Conservation (phyloP, 2,888 invertebrate species). For the Mesoligia furuncula region DNA sequence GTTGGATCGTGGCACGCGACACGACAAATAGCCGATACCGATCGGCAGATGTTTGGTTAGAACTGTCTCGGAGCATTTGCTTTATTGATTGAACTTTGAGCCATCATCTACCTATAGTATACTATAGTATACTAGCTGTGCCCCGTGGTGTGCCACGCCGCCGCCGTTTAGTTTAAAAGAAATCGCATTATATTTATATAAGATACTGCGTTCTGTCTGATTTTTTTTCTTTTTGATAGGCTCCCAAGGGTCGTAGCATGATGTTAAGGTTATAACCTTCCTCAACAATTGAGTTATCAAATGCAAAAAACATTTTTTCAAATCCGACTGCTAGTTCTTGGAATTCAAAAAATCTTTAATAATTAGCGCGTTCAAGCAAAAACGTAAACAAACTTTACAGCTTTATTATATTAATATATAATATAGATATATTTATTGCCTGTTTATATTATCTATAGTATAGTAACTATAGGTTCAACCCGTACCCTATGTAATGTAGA, state of each 20-base stretch:
- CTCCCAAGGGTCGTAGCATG: background rate
- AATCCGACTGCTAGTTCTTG: background rate
- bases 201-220: background rate
- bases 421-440: background rate
- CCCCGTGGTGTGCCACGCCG: background rate
- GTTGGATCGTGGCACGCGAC: slow-evolving; percentile 79
- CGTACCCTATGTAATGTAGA: background rate
- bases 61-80: slow-evolving; percentile 57
- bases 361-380: background rate
- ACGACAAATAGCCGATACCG: slow-evolving; percentile 79
- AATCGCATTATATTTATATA: background rate
- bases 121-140: background rate
- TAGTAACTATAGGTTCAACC: background rate
- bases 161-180: background rate
- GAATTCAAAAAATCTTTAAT: background rate
- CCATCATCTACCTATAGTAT: slow-evolving; percentile 1
- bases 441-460: background rate
- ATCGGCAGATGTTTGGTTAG: slow-evolving; percentile 81
- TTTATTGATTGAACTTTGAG: slow-evolving; percentile 55
- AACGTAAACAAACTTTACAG: background rate
- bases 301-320: background rate
- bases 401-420: background rate
- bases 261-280: background rate
- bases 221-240: background rate
- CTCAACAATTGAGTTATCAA: background rate